These are phyloP conservation scores for Hybognathus amarus DNA, from an alignment of 2,797 vertebrate species.

Conservation along the genomic window DNA sequence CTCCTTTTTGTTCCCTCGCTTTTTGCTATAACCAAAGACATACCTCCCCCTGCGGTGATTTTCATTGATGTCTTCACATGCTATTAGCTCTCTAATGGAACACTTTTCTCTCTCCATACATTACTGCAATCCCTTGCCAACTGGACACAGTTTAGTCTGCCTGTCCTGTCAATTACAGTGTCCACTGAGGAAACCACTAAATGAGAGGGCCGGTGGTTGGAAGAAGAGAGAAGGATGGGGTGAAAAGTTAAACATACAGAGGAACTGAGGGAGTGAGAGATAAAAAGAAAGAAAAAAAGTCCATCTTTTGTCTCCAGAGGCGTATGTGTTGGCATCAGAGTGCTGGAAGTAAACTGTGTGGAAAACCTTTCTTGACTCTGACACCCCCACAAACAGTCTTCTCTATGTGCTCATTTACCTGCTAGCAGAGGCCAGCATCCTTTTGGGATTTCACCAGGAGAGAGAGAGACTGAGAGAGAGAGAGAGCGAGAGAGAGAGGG, in stretches of 20 bases:
- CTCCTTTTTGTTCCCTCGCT: neutral
- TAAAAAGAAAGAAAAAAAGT: constrained; percentile 22
- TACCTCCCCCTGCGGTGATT: neutral
- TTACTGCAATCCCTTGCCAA: constrained; percentile 19
- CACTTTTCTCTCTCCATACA: neutral
- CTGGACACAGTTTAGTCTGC: neutral
- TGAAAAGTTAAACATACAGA: neutral
- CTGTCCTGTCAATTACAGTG: constrained; percentile 8
- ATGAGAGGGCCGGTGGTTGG: neutral
- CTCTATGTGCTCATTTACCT: constrained; percentile 23
- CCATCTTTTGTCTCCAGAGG: constrained; percentile 24
- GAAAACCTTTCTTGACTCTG: constrained; percentile 30
- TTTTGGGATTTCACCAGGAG: neutral
- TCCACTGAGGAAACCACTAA: constrained; percentile 7
- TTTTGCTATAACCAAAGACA: constrained; percentile 27
- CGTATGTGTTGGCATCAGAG: constrained; percentile 19
- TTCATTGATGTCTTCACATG: constrained; percentile 26
- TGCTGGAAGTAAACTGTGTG: constrained; percentile 26
- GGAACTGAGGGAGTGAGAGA: neutral
- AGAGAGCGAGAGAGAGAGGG: neutral
- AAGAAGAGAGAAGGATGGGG: constrained; percentile 5
- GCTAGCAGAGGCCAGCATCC: constrained; percentile 12
- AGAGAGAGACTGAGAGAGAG: too few species aligned
- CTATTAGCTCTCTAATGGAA: constrained; percentile 23
- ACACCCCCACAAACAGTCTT: constrained; percentile 7